These are phyloP conservation scores for Caenorhabditis zanzibari DNA, from an alignment of 2,888 invertebrate genomes.

Conservation along the genomic window DNA sequence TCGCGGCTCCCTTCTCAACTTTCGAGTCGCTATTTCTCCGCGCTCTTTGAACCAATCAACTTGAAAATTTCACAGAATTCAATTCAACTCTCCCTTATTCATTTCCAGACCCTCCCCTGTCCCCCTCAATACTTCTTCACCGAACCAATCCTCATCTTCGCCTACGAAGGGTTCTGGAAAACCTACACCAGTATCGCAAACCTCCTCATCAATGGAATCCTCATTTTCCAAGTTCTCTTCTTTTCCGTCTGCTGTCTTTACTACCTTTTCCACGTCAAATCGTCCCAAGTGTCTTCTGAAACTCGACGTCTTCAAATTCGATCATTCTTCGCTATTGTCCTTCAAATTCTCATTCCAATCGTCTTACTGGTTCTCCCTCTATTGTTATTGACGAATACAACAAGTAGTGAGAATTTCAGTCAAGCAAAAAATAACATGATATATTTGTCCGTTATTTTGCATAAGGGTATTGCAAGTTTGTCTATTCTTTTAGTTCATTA, in stretches of 20 bases:
- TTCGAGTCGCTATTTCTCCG: too few species aligned
- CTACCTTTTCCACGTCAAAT: not conserved
- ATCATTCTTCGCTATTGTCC: not conserved
- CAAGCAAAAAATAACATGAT: not conserved
- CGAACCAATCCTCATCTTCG: not conserved
- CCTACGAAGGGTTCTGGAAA: not conserved
- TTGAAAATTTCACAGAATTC: too few species aligned
- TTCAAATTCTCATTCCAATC: not conserved
- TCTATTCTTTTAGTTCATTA: not conserved
- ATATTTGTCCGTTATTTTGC: not conserved
- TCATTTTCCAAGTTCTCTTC: not conserved
- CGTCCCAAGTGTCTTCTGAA: slow-evolving; percentile 3
- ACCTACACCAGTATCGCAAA: not conserved
- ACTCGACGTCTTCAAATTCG: slow-evolving; percentile 21
- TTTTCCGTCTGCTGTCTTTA: slow-evolving; percentile 4
- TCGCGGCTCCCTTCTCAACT: too few species aligned
- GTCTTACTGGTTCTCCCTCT: not conserved
- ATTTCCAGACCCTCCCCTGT: not conserved
- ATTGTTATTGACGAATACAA: not conserved
- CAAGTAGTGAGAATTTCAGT: not conserved
- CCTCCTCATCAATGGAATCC: not conserved
- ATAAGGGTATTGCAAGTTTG: not conserved
- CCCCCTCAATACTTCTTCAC: slow-evolving; percentile 1
- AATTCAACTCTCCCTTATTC: too few species aligned
- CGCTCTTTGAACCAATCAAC: too few species aligned